These are phyloP conservation scores for Dryoscopus gambensis DNA, from an alignment of 2,113 vertebrate species.

Conservation along the genomic window DNA sequence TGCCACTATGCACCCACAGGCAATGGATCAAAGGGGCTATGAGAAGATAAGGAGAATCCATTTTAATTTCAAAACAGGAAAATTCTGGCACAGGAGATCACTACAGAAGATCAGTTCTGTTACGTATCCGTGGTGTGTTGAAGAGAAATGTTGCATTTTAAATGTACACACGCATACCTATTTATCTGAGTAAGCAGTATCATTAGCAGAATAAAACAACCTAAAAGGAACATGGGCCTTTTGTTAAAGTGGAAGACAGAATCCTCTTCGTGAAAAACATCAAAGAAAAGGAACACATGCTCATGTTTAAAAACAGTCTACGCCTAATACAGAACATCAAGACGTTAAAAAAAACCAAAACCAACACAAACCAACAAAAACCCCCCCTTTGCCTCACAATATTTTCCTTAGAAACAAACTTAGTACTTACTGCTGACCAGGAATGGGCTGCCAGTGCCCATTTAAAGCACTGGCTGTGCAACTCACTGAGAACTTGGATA, in stretches of 20 bases:
- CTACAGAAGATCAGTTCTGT: slow-evolving; percentile 17
- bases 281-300: slow-evolving; percentile 55
- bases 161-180: background rate
- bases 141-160: slow-evolving; percentile 12
- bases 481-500: background rate
- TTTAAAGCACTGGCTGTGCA: background rate
- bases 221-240: background rate
- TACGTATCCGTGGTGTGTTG: background rate
- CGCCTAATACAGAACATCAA: slow-evolving; percentile 13
- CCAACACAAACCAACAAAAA: background rate
- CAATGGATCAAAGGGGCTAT: slow-evolving; percentile 62
- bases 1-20: slow-evolving; percentile 41
- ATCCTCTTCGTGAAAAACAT: slow-evolving; percentile 18
- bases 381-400: background rate
- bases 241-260: slow-evolving; percentile 37
- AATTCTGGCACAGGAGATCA: slow-evolving; percentile 56
- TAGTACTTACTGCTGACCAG: background rate
- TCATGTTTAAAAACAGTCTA: slow-evolving; percentile 45
- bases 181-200: slow-evolving; percentile 3
- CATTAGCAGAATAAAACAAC: slow-evolving; percentile 10
- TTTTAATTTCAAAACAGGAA: slow-evolving; percentile 66
- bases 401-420: slow-evolving; percentile 8
- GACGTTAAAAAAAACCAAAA: background rate
- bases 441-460: background rate
- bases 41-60: slow-evolving; percentile 68